phyloP scores from a whole-genome alignment of 2,113 vertebrate species.

The Hippocampus guttulatus region DNA sequence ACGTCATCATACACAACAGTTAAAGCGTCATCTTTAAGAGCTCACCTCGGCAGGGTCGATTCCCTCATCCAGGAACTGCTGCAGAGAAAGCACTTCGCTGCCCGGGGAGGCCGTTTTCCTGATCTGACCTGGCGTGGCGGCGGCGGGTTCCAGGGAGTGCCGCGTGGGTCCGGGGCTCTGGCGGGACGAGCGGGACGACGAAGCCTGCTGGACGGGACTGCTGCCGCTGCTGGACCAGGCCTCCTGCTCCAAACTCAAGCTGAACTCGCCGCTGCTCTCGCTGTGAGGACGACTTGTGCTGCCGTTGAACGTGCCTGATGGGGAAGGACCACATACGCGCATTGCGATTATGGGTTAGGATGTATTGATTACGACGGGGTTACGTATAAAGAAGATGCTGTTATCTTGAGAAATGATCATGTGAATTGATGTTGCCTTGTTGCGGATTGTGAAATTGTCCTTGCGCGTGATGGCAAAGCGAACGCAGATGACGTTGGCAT shows the following conservation, averaged over 20 bases:
- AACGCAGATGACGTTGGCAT: background rate
- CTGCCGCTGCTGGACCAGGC: conserved; percentile 91
- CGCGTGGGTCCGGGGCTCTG: conserved; percentile 82
- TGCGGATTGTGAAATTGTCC: no score
- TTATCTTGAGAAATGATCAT: no score
- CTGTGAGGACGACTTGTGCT: conserved; percentile 86
- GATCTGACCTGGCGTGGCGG: conserved; percentile 13
- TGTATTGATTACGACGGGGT: no score
- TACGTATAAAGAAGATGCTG: no score
- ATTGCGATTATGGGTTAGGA: no score
- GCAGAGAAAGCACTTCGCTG: conserved; percentile 85
- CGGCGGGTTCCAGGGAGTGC: conserved; percentile 59
- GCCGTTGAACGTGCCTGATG: conserved; percentile 79
- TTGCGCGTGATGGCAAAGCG: background rate
- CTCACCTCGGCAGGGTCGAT: conserved; percentile 75
- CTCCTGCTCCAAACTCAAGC: conserved; percentile 83
- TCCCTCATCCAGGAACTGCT: conserved; percentile 93
- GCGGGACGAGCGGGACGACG: conserved; percentile 74
- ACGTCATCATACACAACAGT: no score
- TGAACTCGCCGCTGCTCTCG: conserved; percentile 95
- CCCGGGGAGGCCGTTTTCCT: conserved; percentile 74
- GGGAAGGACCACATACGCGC: background rate
- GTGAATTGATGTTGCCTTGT: no score
- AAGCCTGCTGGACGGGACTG: conserved; percentile 84
- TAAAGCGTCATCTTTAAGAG: background rate